Evolutionary conservation across 2,888 invertebrate genomes (phyloP), one percentile per base, ranked within the genome.

Genomic region (Andrena chrysosceles): DNA sequence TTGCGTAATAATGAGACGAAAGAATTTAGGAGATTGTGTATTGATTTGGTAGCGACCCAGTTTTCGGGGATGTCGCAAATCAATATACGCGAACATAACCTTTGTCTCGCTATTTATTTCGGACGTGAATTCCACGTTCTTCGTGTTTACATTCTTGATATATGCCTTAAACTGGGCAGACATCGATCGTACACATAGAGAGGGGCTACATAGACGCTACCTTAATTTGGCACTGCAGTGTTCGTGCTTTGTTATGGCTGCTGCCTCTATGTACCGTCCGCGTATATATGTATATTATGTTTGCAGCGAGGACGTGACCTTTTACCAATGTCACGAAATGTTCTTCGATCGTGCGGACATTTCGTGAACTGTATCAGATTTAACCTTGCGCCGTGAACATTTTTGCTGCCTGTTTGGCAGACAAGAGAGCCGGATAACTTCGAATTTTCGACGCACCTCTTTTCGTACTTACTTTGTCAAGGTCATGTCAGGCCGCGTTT

Each of bases 51-150:
- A 69, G 81, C 75, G 87, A 84, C 86, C 87, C 81, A 82, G 66
- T 86, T 89, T 83, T 74, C 31, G 71, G 78, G 78, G 87, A 90
- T 89, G 86, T 84, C 69, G 79, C 69, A 83, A 42, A 90, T 89
- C 90, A 85, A 92, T 91, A 89, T 59, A 16, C 20, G 8, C n/a
- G 64, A 77, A 73, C 74, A 70, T 77, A 81, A 87, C 80, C 71
- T 80, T 69, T 29, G 48, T 60, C 52, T 73, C 49, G 33, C 31
- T 63, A 77, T 77, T 67, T 78, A 75, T 84, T 73, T 79, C 33
- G 16, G 16, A 56, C 35, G 26, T 20, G 52, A 74, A 86, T 78
- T 74, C 31, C 69, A 8, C 49, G 16, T 68, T 73, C 42, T 52
- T 35, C 54, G 49, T 77, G 77, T 87, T 79, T 83, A 82, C 59